phyloP scores from a whole-genome alignment of 2,113 vertebrate species.

The Gasterosteus aculeatus region DNA sequence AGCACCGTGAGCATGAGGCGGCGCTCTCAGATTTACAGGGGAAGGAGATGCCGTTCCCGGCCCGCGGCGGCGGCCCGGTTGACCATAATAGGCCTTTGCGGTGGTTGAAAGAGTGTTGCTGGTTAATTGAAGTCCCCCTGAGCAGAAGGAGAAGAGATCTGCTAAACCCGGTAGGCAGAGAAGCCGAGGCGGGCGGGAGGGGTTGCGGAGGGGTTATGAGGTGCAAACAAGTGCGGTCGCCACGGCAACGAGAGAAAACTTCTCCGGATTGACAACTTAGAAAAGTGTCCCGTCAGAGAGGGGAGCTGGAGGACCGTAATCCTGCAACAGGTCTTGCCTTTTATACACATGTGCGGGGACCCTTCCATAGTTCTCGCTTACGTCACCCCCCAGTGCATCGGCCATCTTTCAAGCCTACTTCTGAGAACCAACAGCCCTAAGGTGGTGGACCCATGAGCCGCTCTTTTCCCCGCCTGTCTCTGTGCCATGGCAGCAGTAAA shows the following conservation, averaged over 20 bases:
- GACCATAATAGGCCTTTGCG: constrained; percentile 82
- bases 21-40: constrained; percentile 76
- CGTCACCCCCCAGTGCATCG: neutral
- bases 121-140: constrained; percentile 79
- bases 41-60: constrained; percentile 67
- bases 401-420: constrained; percentile 1
- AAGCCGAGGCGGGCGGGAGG: constrained; percentile 2
- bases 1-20: constrained; percentile 72
- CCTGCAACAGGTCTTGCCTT: constrained; percentile 69
- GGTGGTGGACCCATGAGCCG: neutral
- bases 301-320: constrained; percentile 51
- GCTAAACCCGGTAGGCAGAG: constrained; percentile 61
- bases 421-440: constrained; percentile 7
- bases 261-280: constrained; percentile 62
- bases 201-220: constrained; percentile 50
- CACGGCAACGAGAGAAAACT: constrained; percentile 63
- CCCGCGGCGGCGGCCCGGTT: constrained; percentile 64
- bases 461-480: constrained; percentile 4
- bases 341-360: constrained; percentile 58
- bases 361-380: constrained; percentile 26
- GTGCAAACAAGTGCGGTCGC: constrained; percentile 66
- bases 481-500: constrained; percentile 72
- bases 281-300: constrained; percentile 58
- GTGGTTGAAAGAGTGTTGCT: constrained; percentile 71
- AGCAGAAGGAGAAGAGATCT: constrained; percentile 68